A percentile compares a stretch with the other conserved stretches of the same genome.
Evolutionary conservation across 2,888 invertebrate genomes (phyloP).

Genomic region (Heterodera filipjevi): DNA sequence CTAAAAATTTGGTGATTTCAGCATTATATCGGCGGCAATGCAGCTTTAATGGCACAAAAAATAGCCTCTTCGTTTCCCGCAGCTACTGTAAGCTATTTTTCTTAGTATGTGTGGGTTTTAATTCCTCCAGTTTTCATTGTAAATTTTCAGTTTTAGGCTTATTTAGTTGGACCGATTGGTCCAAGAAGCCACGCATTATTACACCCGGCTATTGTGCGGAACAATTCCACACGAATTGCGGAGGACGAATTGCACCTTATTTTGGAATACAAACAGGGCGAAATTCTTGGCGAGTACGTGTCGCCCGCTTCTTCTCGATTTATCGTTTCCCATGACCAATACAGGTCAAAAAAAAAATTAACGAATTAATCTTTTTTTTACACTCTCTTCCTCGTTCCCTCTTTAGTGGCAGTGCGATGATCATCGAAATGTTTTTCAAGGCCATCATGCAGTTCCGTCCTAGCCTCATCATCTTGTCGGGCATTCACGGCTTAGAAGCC

Average conservation of each 20-base stretch:
- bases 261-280: slow-evolving; percentile 68
- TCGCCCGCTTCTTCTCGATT: slow-evolving; percentile 68
- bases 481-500: slow-evolving; percentile 67
- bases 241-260: slow-evolving; percentile 69
- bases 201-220: slow-evolving; percentile 65
- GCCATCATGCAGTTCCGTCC: slow-evolving; percentile 64
- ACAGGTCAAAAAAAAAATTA: slow-evolving; percentile 55
- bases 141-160: slow-evolving; percentile 63
- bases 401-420: slow-evolving; percentile 58
- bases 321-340: slow-evolving; percentile 68
- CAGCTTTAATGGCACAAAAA: slow-evolving; percentile 68
- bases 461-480: slow-evolving; percentile 67
- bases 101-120: slow-evolving; percentile 17
- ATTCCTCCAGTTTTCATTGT: slow-evolving; percentile 28
- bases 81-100: slow-evolving; percentile 57
- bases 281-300: slow-evolving; percentile 65
- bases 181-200: slow-evolving; percentile 66
- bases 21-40: slow-evolving; percentile 68
- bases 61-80: slow-evolving; percentile 66
- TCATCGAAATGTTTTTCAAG: slow-evolving; percentile 67
- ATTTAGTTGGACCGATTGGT: slow-evolving; percentile 68
- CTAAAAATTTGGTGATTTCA: slow-evolving; percentile 17
- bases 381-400: not conserved
- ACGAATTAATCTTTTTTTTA: not conserved
- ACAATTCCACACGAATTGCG: slow-evolving; percentile 62